Base-by-base conservation (phyloP, 2,797 vertebrate species). In the Ptychobarbus kaznakovi region DNA sequence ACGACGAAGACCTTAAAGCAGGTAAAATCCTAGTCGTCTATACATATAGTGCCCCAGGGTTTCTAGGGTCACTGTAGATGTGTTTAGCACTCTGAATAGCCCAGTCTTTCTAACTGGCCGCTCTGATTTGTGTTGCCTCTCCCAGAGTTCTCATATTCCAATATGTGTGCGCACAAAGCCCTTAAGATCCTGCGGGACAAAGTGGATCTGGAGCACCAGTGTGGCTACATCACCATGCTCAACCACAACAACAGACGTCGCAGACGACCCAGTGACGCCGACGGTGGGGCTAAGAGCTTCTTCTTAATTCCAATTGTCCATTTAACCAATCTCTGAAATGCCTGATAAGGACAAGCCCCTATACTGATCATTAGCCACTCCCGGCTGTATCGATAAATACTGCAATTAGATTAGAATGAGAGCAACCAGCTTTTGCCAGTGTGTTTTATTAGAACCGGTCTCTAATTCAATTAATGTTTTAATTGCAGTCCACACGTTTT, bases 221-320 rank as follows among this genome's bases (percentile, higher is more conserved):
- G 97, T 81, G 98, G 98, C 82, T 99, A 98, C 89, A 89, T 99
- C 93, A 99, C 97, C 68, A 98, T 99, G 97, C 91, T 99, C 90
- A 99, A 98, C 92, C 94, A 96, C 92, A 96, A 95, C 89, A 97
- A 96, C 94, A 92, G 90, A 2, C 95, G 94, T 51, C 94, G 94
- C 6, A 96, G 97, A 91, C 95, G 97, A 91, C 89, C 95, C 91
- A 98, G 97, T 0, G 96, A 99, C 78, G 92, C 95, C 8, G 97
- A 99, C 87, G 97, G 96, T 89, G 96, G 95, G 95, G 97, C 97
- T 98, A 83, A 88, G 92, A 87, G 53, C 53, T 10, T 40, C 32
- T 75, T 25, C 40, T 18, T 11, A 72, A 56, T 40, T 18, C 56
- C 65, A 74, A 58, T 16, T 35, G 40, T 73, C 44, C 46, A 46